These are phyloP conservation scores for Liasis olivaceus DNA, from an alignment of 2,797 vertebrate species.

Conservation along the genomic window DNA sequence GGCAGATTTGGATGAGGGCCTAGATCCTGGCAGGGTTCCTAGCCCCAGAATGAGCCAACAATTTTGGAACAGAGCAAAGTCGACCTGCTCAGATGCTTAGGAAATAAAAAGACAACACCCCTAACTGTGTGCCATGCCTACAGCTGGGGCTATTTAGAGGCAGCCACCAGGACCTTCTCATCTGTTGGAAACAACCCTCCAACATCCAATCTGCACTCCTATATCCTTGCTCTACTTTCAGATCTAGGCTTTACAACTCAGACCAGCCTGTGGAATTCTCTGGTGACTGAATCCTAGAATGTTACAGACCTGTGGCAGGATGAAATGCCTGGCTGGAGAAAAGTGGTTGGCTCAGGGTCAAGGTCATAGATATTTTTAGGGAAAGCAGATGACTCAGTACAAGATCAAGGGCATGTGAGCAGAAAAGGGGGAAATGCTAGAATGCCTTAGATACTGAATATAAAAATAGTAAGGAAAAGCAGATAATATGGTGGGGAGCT, in stretches of 20 bases:
- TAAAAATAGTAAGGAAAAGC: too few relatives aligned
- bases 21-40: background rate
- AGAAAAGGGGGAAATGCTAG: background rate
- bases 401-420: background rate
- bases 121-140: too few relatives aligned
- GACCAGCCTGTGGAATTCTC: background rate
- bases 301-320: background rate
- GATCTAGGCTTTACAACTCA: background rate
- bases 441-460: background rate
- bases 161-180: too few relatives aligned
- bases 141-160: too few relatives aligned
- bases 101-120: too few relatives aligned
- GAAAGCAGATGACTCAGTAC: background rate
- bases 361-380: background rate
- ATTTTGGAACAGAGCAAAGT: background rate
- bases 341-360: background rate
- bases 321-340: background rate
- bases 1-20: background rate
- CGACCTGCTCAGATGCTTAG: background rate
- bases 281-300: background rate
- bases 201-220: background rate
- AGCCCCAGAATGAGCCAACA: background rate
- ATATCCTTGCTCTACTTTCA: background rate
- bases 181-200: too few relatives aligned
- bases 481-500: too few relatives aligned